Evolutionary conservation across 2,888 invertebrate species (phyloP).

Genomic region (Vanessa cardui): DNA sequence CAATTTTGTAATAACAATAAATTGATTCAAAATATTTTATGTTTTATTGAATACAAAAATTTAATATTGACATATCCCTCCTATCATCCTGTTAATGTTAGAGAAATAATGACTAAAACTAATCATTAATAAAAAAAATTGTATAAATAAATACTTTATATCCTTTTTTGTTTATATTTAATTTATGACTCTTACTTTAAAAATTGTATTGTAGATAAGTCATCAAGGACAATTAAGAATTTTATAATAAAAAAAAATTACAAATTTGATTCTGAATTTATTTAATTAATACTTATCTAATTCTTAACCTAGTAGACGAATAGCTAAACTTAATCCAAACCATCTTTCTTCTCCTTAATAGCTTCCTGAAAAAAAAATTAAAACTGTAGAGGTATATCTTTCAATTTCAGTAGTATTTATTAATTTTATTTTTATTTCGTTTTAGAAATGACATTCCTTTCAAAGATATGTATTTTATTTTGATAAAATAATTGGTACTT

Average conservation of each 20-base stretch:
- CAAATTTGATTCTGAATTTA: background rate
- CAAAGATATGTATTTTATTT: too few relatives aligned
- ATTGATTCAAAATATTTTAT: slow-evolving; percentile 41
- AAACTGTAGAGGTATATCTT: too few relatives aligned
- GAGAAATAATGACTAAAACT: too few relatives aligned
- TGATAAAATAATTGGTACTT: too few relatives aligned
- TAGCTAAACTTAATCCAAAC: slow-evolving; percentile 84
- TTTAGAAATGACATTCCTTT: too few relatives aligned
- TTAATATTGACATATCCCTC: background rate
- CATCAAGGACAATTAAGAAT: background rate
- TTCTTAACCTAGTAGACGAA: slow-evolving; percentile 6
- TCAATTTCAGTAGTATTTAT: too few relatives aligned
- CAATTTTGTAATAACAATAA: slow-evolving; percentile 50
- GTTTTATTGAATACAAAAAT: slow-evolving; percentile 22
- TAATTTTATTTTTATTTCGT: too few relatives aligned
- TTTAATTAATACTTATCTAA: slow-evolving; percentile 7
- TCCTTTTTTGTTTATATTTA: background rate
- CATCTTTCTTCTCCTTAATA: slow-evolving; percentile 94
- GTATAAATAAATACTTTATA: too few relatives aligned
- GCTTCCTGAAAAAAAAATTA: slow-evolving; percentile 86
- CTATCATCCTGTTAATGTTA: too few relatives aligned
- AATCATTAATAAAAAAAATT: too few relatives aligned
- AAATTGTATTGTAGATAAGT: background rate
- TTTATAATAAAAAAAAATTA: background rate
- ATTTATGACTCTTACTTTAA: background rate